Conservation (phyloP, 2,888 invertebrate genomes). For the Alviniconcha strummeri region DNA sequence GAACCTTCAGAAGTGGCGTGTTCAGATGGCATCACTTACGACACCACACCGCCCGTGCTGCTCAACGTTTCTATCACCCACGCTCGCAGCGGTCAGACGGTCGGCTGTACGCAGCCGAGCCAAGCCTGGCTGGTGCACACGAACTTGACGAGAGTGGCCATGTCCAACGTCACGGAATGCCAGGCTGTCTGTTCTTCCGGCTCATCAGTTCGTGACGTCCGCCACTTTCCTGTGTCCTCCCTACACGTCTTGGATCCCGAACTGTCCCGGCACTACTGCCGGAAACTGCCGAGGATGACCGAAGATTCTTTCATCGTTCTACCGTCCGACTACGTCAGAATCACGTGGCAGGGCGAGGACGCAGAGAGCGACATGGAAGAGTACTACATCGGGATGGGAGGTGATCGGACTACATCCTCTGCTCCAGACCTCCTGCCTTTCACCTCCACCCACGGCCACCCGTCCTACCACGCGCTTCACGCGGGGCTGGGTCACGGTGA, state of each 20-base stretch:
- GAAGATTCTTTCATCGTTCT: slow-evolving; percentile 35
- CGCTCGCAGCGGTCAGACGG: slow-evolving; percentile 1
- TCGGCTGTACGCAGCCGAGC: slow-evolving; percentile 26
- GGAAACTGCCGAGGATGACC: slow-evolving; percentile 28
- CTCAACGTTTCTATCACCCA: slow-evolving; percentile 12
- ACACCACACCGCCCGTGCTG: slow-evolving; percentile 33
- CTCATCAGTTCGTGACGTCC: background rate
- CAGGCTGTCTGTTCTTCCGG: slow-evolving; percentile 1
- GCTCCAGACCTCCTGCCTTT: slow-evolving; percentile 41
- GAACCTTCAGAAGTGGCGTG: slow-evolving; percentile 51
- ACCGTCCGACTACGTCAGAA: slow-evolving; percentile 43
- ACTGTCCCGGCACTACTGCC: slow-evolving; percentile 37
- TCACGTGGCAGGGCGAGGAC: slow-evolving; percentile 43
- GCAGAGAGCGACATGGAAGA: slow-evolving; percentile 45
- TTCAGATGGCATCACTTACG: slow-evolving; percentile 55
- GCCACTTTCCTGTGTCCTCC: background rate
- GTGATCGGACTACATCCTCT: slow-evolving; percentile 15
- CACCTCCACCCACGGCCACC: slow-evolving; percentile 25
- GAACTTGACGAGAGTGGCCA: slow-evolving; percentile 33
- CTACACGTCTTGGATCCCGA: slow-evolving; percentile 22
- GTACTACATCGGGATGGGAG: slow-evolving; percentile 46
- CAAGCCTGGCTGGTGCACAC: slow-evolving; percentile 35
- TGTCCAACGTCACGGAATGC: slow-evolving; percentile 23
- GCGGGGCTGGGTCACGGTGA: slow-evolving; percentile 38
- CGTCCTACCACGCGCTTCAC: slow-evolving; percentile 36